phyloP scores from a whole-genome alignment of 2,888 invertebrate species.

The Helleia helle region DNA sequence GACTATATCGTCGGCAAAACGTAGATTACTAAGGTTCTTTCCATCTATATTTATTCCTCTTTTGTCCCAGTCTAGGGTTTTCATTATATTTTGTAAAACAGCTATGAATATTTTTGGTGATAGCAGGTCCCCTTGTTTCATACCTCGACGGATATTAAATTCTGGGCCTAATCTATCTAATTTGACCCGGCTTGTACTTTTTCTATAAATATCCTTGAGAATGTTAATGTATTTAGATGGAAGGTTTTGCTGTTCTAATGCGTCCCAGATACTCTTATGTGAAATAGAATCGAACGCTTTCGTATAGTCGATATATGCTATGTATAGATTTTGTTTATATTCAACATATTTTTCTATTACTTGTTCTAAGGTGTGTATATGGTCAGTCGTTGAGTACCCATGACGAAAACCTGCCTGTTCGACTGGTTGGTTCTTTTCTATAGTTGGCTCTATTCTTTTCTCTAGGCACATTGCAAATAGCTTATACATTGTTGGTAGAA shows the following conservation, averaged over 20 bases:
- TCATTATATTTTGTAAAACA: too few species aligned
- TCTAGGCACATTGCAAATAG: conserved; percentile 16
- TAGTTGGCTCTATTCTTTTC: conserved; percentile 8
- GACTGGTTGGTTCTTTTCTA: conserved; percentile 10
- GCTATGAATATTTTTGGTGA: too few species aligned
- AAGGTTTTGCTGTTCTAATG: too few species aligned
- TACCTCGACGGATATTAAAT: not conserved
- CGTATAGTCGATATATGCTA: conserved; percentile 14
- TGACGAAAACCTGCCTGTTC: conserved; percentile 17
- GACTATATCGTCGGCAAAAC: too few species aligned
- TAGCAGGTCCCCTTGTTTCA: not conserved
- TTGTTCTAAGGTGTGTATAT: conserved; percentile 13
- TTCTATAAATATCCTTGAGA: conserved; percentile 4
- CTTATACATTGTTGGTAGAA: conserved; percentile 17
- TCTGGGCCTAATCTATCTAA: not conserved
- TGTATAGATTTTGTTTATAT: conserved; percentile 1
- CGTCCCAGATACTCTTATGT: not conserved
- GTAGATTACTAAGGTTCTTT: too few species aligned
- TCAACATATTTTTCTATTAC: conserved; percentile 14
- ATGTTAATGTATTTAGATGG: too few species aligned
- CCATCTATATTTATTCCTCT: too few species aligned
- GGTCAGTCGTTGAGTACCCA: conserved; percentile 12
- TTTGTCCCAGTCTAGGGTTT: too few species aligned
- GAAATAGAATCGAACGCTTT: too few species aligned
- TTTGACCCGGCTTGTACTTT: conserved; percentile 6